Evolutionary conservation across 2,797 vertebrate genomes (phyloP), one percentile per base, ranked within the genome.

Genomic region (Acrocephalus scirpaceus): DNA sequence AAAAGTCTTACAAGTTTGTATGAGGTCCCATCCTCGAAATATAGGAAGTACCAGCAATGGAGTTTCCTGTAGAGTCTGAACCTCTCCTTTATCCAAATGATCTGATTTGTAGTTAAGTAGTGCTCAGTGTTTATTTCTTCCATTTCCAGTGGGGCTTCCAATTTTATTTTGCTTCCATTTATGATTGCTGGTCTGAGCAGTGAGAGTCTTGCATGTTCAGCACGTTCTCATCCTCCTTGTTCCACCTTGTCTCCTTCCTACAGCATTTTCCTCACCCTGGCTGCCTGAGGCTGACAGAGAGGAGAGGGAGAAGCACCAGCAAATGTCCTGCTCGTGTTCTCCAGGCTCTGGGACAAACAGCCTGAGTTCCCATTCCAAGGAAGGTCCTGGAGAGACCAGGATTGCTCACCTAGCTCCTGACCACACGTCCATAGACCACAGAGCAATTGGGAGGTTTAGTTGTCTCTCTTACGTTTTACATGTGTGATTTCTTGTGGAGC

Each of bases 401-500:
- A 19, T 9, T 84, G 18, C 36, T 17, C 6, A 60, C 25, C n/a
- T 42, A 60, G 42, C 36, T 74, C 65, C 60, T 13, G 2, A n/a
- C 14, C 36, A 4, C 0, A 0, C 7, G 9, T 29, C 38, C 18
- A 10, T 8, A 54, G 71, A 48, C 20, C 29, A 42, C 26, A 20
- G 58, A 56, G 32, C 26, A 70, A 13, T 1, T 54, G 23, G 29
- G 34, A 78, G 62, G 25, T 42, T 86, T 26, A 27, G 7, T 21
- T 84, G 9, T 60, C 53, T 73, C 22, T 65, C 2, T 16, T 20
- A 25, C 13, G 4, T 74, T 86, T 57, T 65, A 48, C 42, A 16
- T 30, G 38, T 45, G 5, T 21, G 21, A 17, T 50, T 93, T 81
- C 23, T 69, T 3, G 1, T 61, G 77, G 50, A 69, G 61, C n/a